Base-by-base conservation (phyloP, 2,888 invertebrate genomes). In the Frankliniella intonsa region DNA sequence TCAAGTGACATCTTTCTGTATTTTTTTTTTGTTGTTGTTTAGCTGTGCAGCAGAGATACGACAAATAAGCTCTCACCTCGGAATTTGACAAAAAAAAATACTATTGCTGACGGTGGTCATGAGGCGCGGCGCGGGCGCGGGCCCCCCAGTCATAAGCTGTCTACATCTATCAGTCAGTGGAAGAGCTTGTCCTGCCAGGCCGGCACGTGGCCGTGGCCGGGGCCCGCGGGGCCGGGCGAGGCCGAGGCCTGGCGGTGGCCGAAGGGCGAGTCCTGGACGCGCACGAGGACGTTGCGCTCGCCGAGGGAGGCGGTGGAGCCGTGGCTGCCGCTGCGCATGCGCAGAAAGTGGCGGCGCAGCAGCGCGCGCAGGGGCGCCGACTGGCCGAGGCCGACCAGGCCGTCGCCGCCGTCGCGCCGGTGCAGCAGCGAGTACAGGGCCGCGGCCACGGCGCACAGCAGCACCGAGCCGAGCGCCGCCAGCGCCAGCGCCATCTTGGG, bases 401-500 rank as follows among this genome's bases (percentile, higher is more conserved):
- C 38, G 38, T 5, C 38, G 38, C 38, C 38, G 69, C 25, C 22
- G 69, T 25, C 86, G 85, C 83, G 82, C 82, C 84, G 84, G 80
- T 84, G 82, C 80, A 84, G 83, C 81, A 94, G 87, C 5, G 93
- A 92, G 65, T 91, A 91, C 83, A 93, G 91, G 5, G 93, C 92
- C 17, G 94, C 91, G 5, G 93, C 90, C 12, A 94, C 91, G 11
- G 94, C 94, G 82, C 92, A 89, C 0, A 94, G 88, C 87, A 94
- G 93, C 84, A 94, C 92, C 10, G 93, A 87, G 9, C 94, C 93
- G 85, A 94, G 87, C 0, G 93, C 89, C 86, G 93, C 93, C 86
- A 94, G 94, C 0, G 94, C 92, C 81, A 94, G 89, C 17, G 94
- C 94, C 90, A 94, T 91, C 89, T 93, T 93, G 11, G 94, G 93